Evolutionary conservation across 2,888 invertebrate species (phyloP).

Genomic region (Polyommatus iphigenia): DNA sequence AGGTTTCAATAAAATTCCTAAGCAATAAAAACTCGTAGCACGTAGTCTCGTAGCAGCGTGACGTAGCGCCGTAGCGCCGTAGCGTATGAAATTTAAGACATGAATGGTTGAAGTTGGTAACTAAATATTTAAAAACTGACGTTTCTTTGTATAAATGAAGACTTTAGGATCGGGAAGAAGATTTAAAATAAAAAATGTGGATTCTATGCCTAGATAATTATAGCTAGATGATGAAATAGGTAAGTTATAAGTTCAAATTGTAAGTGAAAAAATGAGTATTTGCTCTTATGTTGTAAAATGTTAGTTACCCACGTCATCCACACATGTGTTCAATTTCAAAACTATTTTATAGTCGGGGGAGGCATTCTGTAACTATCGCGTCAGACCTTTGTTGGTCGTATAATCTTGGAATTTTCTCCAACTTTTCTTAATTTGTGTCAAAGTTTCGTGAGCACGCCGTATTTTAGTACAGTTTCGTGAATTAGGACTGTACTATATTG

Average conservation of each 20-base stretch:
- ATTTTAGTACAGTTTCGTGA: background rate
- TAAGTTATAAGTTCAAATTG: no score
- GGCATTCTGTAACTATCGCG: background rate
- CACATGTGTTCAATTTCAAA: background rate
- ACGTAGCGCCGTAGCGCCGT: slow-evolving; percentile 11
- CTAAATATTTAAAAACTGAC: no score
- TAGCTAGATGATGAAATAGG: no score
- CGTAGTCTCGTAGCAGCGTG: slow-evolving; percentile 36
- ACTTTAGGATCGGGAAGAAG: no score
- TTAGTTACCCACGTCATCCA: no score
- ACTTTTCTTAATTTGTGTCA: slow-evolving; percentile 5
- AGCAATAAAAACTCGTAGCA: slow-evolving; percentile 37
- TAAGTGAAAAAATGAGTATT: no score
- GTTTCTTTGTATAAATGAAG: no score
- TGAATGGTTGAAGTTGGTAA: no score
- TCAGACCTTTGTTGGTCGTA: background rate
- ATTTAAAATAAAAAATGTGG: no score
- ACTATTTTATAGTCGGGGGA: slow-evolving; percentile 7
- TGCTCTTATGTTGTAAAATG: no score
- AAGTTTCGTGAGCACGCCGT: background rate
- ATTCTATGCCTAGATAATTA: no score
- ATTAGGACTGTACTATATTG: background rate
- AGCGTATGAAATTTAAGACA: background rate
- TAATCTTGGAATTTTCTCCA: background rate
- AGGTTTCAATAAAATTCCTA: slow-evolving; percentile 39